Evolutionary conservation across 2,888 invertebrate species (phyloP), one percentile per base, ranked within the genome.

Genomic region (Tridacna crocea): DNA sequence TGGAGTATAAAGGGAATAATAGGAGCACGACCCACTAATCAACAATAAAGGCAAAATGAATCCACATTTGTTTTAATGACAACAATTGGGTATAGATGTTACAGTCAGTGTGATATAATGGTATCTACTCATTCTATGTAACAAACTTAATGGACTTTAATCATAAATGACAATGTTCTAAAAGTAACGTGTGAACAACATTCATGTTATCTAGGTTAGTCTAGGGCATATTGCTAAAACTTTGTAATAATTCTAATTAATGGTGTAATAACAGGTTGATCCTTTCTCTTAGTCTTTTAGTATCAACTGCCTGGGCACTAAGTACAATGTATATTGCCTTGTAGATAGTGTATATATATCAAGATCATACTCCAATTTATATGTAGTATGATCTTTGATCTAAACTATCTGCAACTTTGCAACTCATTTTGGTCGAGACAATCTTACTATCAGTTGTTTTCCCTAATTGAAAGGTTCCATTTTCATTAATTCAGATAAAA

Each of bases 51-150:
- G n/a, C 26, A 0, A 19, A 10, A 19, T 46, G 13, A 70, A 70
- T 70, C 70, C 70, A 51, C 48, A 70, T 70, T 17, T 70, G 70
- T 70, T 70, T 68, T 70, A 70, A 70, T 70, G 70, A 70, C 70
- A 70, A 70, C 70, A 70, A 70, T 70, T 22, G 70, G 70, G 70
- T 70, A 70, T 70, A 70, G 70, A 70, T 70, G 70, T 51, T 51
- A 70, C 51, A 70, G 51, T 51, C 22, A 70, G 27, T 19, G 12
- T 51, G n/a, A 70, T 70, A 61, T 61, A 19, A 61, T 22, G 19
- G 51, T 47, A 26, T 51, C 47, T 51, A 47, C 10, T n/a, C 70
- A 70, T 22, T 48, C 70, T 51, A 70, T 22, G 22, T 51, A 66
- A 17, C 10, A 66, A 70, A 70, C 70, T 24, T 26, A 70, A 70